Evolutionary conservation across 2,113 vertebrate species (phyloP), one percentile per base, ranked within the genome.

Genomic region (Leiothrix lutea): DNA sequence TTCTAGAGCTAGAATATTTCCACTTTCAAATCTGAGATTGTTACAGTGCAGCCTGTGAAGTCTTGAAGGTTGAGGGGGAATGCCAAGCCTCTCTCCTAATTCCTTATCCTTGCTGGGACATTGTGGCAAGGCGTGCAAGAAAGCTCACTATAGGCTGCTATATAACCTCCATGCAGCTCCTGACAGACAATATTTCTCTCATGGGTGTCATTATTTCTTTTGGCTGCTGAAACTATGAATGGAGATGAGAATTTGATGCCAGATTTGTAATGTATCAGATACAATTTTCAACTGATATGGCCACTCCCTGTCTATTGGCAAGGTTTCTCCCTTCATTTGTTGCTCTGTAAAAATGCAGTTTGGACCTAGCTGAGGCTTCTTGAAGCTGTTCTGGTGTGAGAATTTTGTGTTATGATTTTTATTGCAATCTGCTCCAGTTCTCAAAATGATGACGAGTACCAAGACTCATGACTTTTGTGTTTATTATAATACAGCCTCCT

Each of bases 221-320:
- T 88, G 64, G 64, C 54, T 78, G 17, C 78, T 64, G 56, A 92
- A 94, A 78, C 40, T 64, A 17, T 96, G 85, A 95, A 94, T 77
- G 92, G 72, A 83, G 60, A 45, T 58, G 44, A 53, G 60, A 92
- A 80, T 88, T 93, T 96, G 81, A 78, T 92, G 80, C 44, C 60
- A 77, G 47, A 54, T 92, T 92, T 94, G 71, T 92, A 74, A 83
- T 56, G 31, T 56, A 77, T 80, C 60, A 67, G 44, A 60, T 88
- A 70, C 0, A 17, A 57, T 90, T 91, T 85, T 91, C 0, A 0
- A 67, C 62, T 87, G 73, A 54, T 82, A 16, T 1, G 6, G 33
- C 47, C 82, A 67, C 65, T 94, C 79, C 81, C 47, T 94, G 66
- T 80, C 62, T 74, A 6, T 82, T 80, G 81, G 75, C 74, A 90